Conservation (phyloP, 2,888 invertebrate species). For the Zaprionus obscuricornis region DNA sequence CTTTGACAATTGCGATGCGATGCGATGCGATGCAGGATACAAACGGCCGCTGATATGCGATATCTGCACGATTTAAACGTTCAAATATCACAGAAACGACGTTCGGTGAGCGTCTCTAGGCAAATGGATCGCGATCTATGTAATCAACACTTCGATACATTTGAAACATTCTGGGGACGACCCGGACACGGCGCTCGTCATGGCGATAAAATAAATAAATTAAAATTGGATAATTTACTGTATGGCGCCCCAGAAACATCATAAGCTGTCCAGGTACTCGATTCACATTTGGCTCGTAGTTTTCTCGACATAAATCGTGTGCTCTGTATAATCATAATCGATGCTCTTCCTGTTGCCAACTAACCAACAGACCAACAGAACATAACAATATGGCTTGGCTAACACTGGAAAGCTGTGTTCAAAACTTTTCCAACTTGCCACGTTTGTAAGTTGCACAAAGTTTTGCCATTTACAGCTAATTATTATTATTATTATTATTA, state of each 20-base stretch:
- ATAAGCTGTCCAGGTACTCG: slow-evolving; percentile 47
- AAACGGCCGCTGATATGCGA: slow-evolving; percentile 80
- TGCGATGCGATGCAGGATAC: slow-evolving; percentile 52
- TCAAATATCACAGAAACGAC: slow-evolving; percentile 85
- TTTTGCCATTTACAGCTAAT: slow-evolving; percentile 37
- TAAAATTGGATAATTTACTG: slow-evolving; percentile 83
- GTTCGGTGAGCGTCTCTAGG: slow-evolving; percentile 78
- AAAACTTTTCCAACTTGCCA: slow-evolving; percentile 80
- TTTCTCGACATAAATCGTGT: slow-evolving; percentile 51
- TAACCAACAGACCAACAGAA: slow-evolving; percentile 15
- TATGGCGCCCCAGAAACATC: slow-evolving; percentile 78
- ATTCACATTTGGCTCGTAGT: slow-evolving; percentile 51
- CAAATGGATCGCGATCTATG: slow-evolving; percentile 87
- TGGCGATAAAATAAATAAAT: slow-evolving; percentile 78
- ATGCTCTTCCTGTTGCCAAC: slow-evolving; percentile 23
- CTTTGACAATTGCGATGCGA: slow-evolving; percentile 7
- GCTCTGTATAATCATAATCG: slow-evolving; percentile 54
- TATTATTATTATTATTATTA: too few relatives aligned
- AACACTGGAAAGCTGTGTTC: slow-evolving; percentile 9
- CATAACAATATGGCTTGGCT: slow-evolving; percentile 5
- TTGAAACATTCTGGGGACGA: slow-evolving; percentile 91
- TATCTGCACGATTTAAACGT: slow-evolving; percentile 85
- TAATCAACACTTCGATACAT: slow-evolving; percentile 89
- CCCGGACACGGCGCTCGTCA: slow-evolving; percentile 86
- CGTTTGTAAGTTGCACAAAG: slow-evolving; percentile 79